Conservation (phyloP, 2,888 invertebrate genomes). For the Drosophila mimetica region DNA sequence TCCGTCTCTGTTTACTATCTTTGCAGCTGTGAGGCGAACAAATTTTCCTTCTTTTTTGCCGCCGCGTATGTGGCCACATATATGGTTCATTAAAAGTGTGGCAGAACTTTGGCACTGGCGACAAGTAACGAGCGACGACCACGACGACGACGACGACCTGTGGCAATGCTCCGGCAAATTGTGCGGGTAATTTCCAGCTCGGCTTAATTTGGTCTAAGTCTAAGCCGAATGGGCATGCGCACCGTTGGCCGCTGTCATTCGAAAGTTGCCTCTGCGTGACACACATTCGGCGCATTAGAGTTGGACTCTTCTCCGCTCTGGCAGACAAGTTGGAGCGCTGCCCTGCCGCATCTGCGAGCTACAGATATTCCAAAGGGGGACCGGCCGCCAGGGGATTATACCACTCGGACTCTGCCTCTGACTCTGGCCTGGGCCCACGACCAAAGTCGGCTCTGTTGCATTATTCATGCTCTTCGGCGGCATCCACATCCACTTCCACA, state of each 20-base stretch:
- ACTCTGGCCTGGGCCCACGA: constrained; percentile 12
- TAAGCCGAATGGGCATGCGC: constrained; percentile 46
- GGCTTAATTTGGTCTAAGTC: constrained; percentile 53
- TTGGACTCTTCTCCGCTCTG: constrained; percentile 19
- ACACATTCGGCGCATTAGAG: constrained; percentile 75
- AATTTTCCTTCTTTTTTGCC: constrained; percentile 28
- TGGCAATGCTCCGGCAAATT: constrained; percentile 47
- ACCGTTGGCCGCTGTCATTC: constrained; percentile 70
- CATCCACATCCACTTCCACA: constrained; percentile 16
- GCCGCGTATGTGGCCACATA: background rate
- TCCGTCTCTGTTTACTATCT: constrained; percentile 18
- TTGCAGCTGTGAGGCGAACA: constrained; percentile 47
- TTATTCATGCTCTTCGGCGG: constrained; percentile 65
- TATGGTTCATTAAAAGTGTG: constrained; percentile 72
- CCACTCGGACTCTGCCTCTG: too few relatives aligned
- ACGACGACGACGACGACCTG: constrained; percentile 35
- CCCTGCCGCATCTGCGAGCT: constrained; percentile 21
- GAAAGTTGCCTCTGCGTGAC: constrained; percentile 79
- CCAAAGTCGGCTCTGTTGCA: constrained; percentile 46
- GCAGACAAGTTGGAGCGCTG: constrained; percentile 37
- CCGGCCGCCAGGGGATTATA: background rate
- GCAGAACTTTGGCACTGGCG: constrained; percentile 65
- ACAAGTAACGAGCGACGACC: constrained; percentile 8
- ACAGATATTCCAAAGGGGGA: constrained; percentile 2
- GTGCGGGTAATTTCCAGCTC: constrained; percentile 69